Conservation (phyloP, 2,797 vertebrate species). For the Premnoplex brunnescens region DNA sequence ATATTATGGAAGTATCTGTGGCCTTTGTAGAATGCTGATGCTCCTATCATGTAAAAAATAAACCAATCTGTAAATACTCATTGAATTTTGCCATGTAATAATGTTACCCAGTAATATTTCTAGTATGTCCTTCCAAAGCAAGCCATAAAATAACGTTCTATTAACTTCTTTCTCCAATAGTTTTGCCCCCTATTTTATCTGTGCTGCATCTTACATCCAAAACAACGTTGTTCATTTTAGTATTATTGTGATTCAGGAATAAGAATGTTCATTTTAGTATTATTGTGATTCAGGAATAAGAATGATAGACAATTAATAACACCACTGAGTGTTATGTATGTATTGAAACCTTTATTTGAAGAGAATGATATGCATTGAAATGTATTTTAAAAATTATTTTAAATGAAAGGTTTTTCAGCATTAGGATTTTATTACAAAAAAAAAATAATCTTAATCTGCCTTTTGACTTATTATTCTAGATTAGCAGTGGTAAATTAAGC, state of each 20-base stretch:
- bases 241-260: not conserved
- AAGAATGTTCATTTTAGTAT: not conserved
- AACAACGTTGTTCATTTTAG: not conserved
- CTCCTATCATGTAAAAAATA: not conserved
- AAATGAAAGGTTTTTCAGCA: not conserved
- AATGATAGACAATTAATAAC: not conserved
- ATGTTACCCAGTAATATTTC: not conserved
- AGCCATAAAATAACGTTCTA: not conserved
- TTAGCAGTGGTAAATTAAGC: constrained; percentile 2
- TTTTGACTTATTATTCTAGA: not conserved
- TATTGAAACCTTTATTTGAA: not conserved
- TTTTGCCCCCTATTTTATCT: not conserved
- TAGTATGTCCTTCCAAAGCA: not conserved
- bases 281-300: not conserved
- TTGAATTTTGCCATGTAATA: not conserved
- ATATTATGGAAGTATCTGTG: not conserved
- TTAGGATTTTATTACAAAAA: not conserved
- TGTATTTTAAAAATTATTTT: not conserved
- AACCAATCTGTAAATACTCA: not conserved
- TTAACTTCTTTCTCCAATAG: not conserved
- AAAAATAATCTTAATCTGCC: not conserved
- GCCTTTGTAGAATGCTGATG: not conserved
- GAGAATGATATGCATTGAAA: not conserved
- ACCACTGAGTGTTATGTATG: not conserved
- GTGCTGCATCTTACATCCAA: not conserved